phyloP scores from a whole-genome alignment of 2,113 vertebrate genomes.

The Australoheros scitulus region DNA sequence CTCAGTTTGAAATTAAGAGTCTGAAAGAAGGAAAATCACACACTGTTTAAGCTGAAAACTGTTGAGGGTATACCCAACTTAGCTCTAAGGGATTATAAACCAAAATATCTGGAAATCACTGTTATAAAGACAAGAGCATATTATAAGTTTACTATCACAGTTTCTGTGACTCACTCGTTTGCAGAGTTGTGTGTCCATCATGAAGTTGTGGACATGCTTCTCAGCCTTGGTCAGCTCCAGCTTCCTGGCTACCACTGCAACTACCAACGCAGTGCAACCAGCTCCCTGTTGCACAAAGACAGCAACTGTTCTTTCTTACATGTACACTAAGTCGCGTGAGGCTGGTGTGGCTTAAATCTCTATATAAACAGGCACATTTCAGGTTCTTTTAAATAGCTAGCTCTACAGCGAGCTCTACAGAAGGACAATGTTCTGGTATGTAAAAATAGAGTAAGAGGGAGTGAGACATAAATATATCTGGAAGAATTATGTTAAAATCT shows the following conservation, averaged over 20 bases:
- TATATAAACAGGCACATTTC: neutral
- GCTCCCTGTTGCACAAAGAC: slow-evolving; percentile 84
- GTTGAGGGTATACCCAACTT: too few species aligned
- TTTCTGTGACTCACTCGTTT: slow-evolving; percentile 87
- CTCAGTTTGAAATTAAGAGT: neutral
- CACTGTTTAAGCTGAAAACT: neutral
- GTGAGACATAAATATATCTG: neutral
- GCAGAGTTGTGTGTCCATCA: slow-evolving; percentile 98
- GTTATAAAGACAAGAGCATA: neutral
- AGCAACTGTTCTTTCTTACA: neutral
- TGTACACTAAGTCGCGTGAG: neutral
- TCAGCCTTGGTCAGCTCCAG: slow-evolving; percentile 97
- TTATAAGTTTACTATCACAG: neutral
- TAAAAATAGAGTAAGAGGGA: neutral
- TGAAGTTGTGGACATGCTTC: slow-evolving; percentile 97
- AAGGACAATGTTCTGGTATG: neutral
- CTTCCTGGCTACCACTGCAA: slow-evolving; percentile 94
- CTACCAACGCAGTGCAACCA: slow-evolving; percentile 93
- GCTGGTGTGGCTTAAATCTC: neutral
- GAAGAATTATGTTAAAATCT: neutral
- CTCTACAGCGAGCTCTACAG: neutral
- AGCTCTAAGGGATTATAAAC: neutral
- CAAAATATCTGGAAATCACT: neutral
- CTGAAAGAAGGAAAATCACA: neutral
- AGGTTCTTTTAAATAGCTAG: neutral